Evolutionary conservation across 2,113 vertebrate species (phyloP).

Genomic region (Donacobius atricapilla): DNA sequence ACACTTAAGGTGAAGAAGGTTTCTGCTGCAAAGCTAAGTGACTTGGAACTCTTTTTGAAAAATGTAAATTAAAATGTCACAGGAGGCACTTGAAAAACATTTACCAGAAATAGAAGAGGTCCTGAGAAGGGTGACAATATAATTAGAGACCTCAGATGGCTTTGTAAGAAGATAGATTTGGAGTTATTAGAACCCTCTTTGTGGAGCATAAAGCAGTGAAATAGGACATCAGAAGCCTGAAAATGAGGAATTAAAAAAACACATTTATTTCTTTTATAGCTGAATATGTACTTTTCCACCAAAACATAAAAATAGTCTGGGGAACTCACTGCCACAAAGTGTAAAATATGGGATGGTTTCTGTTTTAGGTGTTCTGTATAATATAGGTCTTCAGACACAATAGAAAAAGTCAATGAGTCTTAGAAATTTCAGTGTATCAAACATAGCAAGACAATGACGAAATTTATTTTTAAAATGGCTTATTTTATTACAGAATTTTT

Average conservation of each 20-base stretch:
- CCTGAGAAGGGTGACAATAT: not conserved
- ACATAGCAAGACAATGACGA: not conserved
- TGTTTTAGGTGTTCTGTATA: not conserved
- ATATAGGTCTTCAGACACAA: not conserved
- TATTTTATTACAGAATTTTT: not conserved
- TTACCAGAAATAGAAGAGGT: slow-evolving; percentile 4
- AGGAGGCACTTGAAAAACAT: slow-evolving; percentile 3
- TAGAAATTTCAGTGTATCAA: not conserved
- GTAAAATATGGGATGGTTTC: not conserved
- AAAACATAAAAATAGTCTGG: not conserved
- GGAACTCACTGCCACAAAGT: not conserved
- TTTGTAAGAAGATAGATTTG: not conserved
- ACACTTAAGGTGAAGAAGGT: not conserved
- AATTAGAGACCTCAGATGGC: not conserved
- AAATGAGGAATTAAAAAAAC: not conserved
- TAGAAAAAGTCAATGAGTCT: not conserved
- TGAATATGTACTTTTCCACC: not conserved
- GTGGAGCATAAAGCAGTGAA: not conserved
- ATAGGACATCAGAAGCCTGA: not conserved
- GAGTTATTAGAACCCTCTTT: not conserved
- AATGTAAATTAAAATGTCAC: slow-evolving; percentile 6
- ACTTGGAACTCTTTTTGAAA: not conserved
- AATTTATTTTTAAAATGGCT: not conserved
- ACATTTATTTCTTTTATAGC: not conserved
- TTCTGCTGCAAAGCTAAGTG: slow-evolving; percentile 8